Conservation (phyloP, 2,113 vertebrate genomes). For the Ibidorhyncha struthersii region DNA sequence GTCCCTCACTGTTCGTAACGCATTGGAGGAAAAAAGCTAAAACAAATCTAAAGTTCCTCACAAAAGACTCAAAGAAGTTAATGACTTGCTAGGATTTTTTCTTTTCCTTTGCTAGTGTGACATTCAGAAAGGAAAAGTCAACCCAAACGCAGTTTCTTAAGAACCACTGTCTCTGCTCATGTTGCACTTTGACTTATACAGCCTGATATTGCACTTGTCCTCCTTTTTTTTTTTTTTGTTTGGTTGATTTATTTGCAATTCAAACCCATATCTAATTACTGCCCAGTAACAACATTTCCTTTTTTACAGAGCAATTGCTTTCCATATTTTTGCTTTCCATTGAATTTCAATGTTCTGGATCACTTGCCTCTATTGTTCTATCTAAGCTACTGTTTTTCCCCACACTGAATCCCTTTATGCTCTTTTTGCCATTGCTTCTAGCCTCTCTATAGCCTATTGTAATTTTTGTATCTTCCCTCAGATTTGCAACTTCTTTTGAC, state of each 20-base stretch:
- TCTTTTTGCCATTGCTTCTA: conserved; percentile 6
- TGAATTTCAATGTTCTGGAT: conserved; percentile 69
- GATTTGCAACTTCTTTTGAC: conserved; percentile 65
- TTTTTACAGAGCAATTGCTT: conserved; percentile 57
- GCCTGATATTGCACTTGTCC: not conserved
- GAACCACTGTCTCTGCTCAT: not conserved
- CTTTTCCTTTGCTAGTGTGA: not conserved
- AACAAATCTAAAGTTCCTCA: not conserved
- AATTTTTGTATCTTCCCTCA: conserved; percentile 45
- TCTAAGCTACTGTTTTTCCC: conserved; percentile 39
- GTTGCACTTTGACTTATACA: not conserved
- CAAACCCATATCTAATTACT: conserved; percentile 60
- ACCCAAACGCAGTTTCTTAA: not conserved
- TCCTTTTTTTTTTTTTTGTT: not conserved
- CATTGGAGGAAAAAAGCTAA: not conserved
- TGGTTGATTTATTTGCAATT: conserved; percentile 52
- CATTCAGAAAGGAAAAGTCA: not conserved
- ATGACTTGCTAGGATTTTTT: not conserved
- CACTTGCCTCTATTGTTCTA: conserved; percentile 61
- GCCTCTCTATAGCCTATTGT: conserved; percentile 47
- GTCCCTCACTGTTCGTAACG: not conserved
- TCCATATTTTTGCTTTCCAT: conserved; percentile 63
- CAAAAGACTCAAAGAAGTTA: not conserved
- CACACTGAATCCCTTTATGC: conserved; percentile 52
- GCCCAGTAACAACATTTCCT: conserved; percentile 57